Percentiles rank a stretch among this genome's conserved stretches.
Conservation (phyloP, 35 echinoderm and acorn worm species). For the Heliocidaris erythrogramma region DNA sequence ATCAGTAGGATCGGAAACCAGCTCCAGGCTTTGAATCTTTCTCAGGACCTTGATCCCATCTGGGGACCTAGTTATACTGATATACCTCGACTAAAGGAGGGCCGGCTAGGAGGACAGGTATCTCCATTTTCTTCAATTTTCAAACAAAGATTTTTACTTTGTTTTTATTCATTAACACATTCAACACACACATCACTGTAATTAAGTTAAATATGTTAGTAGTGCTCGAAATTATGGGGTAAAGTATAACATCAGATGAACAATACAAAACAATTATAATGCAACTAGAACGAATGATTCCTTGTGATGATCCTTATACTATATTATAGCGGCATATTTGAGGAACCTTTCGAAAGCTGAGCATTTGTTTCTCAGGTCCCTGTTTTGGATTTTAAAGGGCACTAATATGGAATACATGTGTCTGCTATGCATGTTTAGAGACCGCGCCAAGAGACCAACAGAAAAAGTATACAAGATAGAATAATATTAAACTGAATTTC, state of each 20-base stretch:
- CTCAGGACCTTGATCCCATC: constrained; percentile 21
- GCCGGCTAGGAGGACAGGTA: constrained; percentile 89
- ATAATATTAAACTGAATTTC: too few relatives aligned
- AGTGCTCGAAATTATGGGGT: too few relatives aligned
- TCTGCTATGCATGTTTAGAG: not conserved
- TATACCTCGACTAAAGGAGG: constrained; percentile 73
- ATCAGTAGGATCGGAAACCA: constrained; percentile 69
- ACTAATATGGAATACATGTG: not conserved
- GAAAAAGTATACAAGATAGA: not conserved
- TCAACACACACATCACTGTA: not conserved
- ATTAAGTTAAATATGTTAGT: too few relatives aligned
- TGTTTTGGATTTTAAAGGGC: too few relatives aligned
- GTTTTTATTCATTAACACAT: not conserved
- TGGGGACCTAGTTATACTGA: constrained; percentile 77
- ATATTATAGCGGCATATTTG: too few relatives aligned
- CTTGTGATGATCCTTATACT: too few relatives aligned
- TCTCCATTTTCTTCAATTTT: too few relatives aligned
- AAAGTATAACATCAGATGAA: too few relatives aligned
- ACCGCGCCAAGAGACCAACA: not conserved
- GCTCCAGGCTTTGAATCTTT: constrained; percentile 65
- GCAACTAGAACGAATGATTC: too few relatives aligned
- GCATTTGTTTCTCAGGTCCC: too few relatives aligned
- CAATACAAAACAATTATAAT: too few relatives aligned
- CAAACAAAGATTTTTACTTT: not conserved
- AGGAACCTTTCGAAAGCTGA: too few relatives aligned